A percentile compares a stretch with the other conserved stretches of the same genome.
phyloP scores from a whole-genome alignment of 1,140 invertebrate genomes.

The Drosophila busckii region DNA sequence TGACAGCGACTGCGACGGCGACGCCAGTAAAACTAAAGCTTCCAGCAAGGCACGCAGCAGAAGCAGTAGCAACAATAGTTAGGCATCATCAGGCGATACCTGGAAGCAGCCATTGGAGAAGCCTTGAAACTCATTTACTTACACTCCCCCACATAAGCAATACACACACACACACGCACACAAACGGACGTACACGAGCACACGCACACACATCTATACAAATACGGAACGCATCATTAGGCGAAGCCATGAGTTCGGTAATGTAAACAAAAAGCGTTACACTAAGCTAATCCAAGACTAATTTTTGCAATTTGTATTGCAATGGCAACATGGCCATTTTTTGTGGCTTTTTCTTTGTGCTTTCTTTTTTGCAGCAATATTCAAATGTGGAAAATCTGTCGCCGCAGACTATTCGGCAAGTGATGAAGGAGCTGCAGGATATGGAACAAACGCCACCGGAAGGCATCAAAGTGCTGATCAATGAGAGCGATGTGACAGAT shows the following conservation, averaged over 20 bases:
- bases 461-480: conserved; percentile 92
- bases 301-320: neutral
- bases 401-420: conserved; percentile 92
- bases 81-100: conserved; percentile 10
- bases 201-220: neutral
- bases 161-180: conserved; percentile 6
- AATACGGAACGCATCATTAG: conserved; percentile 11
- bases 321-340: too few species aligned
- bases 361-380: conserved; percentile 80
- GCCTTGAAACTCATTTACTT: conserved; percentile 47
- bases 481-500: conserved; percentile 95
- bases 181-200: conserved; percentile 8
- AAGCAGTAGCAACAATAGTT: conserved; percentile 12
- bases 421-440: conserved; percentile 90
- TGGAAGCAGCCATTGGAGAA: conserved; percentile 19
- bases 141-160: conserved; percentile 11
- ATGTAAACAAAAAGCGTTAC: conserved; percentile 41
- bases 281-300: conserved; percentile 1
- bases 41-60: neutral
- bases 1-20: neutral
- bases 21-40: conserved; percentile 36
- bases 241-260: conserved; percentile 62
- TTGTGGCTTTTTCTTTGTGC: too few species aligned
- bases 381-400: conserved; percentile 96
- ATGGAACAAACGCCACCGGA: conserved; percentile 89